Conservation (phyloP, 1,140 invertebrate species). For the Harlomillsia oculata region DNA sequence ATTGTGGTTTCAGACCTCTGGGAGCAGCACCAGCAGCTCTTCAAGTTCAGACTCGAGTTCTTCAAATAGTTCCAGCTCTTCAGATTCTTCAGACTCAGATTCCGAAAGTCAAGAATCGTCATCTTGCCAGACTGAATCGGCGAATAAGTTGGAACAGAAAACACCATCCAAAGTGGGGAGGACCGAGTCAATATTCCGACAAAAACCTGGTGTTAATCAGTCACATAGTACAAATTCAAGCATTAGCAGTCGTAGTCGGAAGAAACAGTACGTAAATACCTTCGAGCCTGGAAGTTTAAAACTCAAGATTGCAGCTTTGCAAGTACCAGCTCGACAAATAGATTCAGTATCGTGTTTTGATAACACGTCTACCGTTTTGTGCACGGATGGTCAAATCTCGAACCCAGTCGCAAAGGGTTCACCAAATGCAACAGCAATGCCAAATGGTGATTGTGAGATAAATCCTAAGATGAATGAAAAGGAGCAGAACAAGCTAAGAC, state of each 20-base stretch:
- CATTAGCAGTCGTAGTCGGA: constrained; percentile 24
- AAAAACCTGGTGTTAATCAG: background rate
- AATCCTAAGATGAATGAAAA: background rate
- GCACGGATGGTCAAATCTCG: too few relatives aligned
- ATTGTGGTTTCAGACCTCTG: constrained; percentile 21
- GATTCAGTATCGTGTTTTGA: background rate
- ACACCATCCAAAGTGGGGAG: background rate
- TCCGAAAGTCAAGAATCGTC: constrained; percentile 22
- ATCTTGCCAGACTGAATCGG: constrained; percentile 17
- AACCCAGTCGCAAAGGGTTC: too few relatives aligned
- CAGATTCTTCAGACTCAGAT: constrained; percentile 21
- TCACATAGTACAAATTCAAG: constrained; percentile 23
- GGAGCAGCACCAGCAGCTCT: constrained; percentile 13
- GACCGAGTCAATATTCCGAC: background rate
- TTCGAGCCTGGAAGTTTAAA: constrained; percentile 29
- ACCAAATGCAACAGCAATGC: background rate
- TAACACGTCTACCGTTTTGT: too few relatives aligned
- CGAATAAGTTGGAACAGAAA: background rate
- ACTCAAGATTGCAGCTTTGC: constrained; percentile 28
- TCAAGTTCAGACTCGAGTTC: constrained; percentile 8
- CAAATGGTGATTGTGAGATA: background rate
- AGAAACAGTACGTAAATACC: constrained; percentile 15
- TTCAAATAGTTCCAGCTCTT: constrained; percentile 12
- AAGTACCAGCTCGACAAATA: background rate
- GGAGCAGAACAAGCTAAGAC: background rate